These are phyloP conservation scores for Brachymystax lenok DNA, from an alignment of 2,797 vertebrate species.

Conservation along the genomic window DNA sequence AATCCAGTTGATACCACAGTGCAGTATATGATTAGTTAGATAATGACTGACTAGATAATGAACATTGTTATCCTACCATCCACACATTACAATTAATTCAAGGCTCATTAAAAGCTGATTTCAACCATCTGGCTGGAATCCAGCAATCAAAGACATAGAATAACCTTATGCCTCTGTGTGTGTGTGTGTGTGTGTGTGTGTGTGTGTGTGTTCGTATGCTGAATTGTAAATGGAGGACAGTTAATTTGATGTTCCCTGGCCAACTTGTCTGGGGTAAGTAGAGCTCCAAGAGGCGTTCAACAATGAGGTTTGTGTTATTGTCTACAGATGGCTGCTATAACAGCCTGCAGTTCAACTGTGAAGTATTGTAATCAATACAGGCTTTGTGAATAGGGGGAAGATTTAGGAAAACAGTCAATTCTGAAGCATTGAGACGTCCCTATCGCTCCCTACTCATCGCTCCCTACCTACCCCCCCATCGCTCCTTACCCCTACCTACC, in stretches of 20 bases:
- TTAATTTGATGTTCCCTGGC: slow-evolving; percentile 55
- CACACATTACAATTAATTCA: background rate
- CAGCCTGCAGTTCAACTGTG: slow-evolving; percentile 46
- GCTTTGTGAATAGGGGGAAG: slow-evolving; percentile 56
- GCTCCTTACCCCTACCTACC: no score
- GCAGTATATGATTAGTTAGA: background rate
- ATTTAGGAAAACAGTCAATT: slow-evolving; percentile 69
- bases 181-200: slow-evolving; percentile 8
- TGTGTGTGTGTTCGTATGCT: slow-evolving; percentile 6
- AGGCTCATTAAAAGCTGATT: background rate
- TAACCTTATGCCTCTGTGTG: background rate
- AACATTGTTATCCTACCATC: background rate
- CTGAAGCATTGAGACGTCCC: background rate
- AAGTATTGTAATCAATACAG: slow-evolving; percentile 67
- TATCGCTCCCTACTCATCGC: no score
- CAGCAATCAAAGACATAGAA: no score
- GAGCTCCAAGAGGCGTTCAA: slow-evolving; percentile 58
- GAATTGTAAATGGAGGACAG: slow-evolving; percentile 43
- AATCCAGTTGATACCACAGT: no score
- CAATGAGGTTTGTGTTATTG: slow-evolving; percentile 71
- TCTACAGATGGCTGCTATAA: slow-evolving; percentile 58
- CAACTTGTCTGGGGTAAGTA: slow-evolving; percentile 46
- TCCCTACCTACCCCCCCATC: no score
- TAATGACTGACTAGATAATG: background rate
- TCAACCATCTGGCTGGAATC: background rate